Base-by-base conservation (phyloP, 2,797 vertebrate species). In the Diceros bicornis region DNA sequence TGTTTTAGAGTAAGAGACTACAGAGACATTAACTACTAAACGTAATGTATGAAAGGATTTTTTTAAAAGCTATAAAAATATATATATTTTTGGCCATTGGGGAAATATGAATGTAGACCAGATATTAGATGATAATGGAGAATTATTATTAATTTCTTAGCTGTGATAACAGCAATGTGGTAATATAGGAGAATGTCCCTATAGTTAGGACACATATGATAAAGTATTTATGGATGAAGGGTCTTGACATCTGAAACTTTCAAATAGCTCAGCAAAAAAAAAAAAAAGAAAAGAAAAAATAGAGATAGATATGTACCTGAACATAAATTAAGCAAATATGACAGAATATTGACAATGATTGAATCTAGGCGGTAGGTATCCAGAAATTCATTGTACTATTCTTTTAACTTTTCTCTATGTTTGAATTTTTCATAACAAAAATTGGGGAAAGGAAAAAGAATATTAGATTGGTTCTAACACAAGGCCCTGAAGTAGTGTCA, bases 341-440 rank as follows among this genome's bases (percentile, higher is more conserved):
- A 61, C n/a, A 81, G 59, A 37, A 55, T 74, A 79, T 29, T 59
- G 90, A 87, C 34, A 82, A 61, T 74, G 66, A 69, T 0, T 47
- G 47, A 91, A 57, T 87, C 41, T 68, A 69, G 27, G 32, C 14
- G 20, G 29, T 59, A 62, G 23, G 23, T 8, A 75, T 44, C 47
- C 34, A 69, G 66, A 52, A 91, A 92, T 78, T 91, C 32, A 37
- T 29, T 64, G 13, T 71, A 32, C 3, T 55, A 16, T n/a, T 64
- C 27, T 66, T 91, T 72, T 25, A 64, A 37, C 14, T 77, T 83
- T 77, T 88, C 20, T 79, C 52, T 90, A 7, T 23, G 16, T 88
- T 85, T 74, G 50, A 52, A 29, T n/a, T 93, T 94, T 68, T 93
- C 37, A 87, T 79, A 71, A 66, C 55, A 84, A 86, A 94, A 88